Conservation (phyloP, 2,888 invertebrate genomes). For the Adineta ricciae region DNA sequence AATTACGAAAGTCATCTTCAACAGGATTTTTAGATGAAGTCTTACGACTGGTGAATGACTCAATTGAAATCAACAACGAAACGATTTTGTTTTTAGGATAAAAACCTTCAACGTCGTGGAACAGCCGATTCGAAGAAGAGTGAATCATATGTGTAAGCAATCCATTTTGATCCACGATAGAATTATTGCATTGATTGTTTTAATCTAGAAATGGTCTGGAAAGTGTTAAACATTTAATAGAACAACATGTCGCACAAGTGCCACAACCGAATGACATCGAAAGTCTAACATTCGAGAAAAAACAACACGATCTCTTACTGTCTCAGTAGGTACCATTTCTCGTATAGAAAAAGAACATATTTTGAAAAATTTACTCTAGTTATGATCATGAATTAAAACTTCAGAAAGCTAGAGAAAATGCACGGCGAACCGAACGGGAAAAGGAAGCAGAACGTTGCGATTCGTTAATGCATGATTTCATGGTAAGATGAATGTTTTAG, state of each 20-base stretch:
- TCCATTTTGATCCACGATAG: neutral
- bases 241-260: neutral
- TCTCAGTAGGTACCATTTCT: neutral
- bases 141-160: neutral
- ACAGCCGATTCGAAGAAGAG: neutral
- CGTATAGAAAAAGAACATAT: neutral
- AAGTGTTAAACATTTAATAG: neutral
- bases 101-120: neutral
- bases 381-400: slow-evolving; percentile 13
- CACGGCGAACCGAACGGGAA: slow-evolving; percentile 2
- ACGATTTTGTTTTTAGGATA: neutral
- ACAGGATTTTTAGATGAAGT: neutral
- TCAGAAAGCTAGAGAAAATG: neutral
- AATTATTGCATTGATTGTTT: neutral
- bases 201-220: neutral
- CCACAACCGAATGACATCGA: neutral
- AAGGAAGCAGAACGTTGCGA: slow-evolving; percentile 7
- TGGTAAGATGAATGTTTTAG: neutral
- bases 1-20: neutral
- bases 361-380: neutral
- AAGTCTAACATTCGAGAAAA: neutral
- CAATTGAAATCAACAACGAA: neutral
- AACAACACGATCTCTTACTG: neutral
- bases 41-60: neutral
- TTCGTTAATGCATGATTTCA: neutral